Conservation (phyloP, 2,888 invertebrate genomes). For the Cantharis rufa region DNA sequence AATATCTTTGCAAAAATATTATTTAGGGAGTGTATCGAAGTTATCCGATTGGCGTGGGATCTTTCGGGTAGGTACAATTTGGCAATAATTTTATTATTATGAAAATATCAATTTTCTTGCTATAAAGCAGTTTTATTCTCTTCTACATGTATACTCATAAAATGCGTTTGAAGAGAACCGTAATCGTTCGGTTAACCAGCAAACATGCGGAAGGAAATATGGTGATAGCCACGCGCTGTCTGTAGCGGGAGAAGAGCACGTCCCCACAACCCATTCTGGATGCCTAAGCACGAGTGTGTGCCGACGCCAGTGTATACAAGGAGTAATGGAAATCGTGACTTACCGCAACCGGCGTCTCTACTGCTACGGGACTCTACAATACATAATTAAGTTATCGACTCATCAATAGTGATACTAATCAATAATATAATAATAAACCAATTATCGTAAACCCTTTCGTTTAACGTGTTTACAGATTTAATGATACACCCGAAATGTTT, state of each 20-base stretch:
- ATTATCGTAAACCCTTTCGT: slow-evolving; percentile 19
- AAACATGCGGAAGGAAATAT: slow-evolving; percentile 41
- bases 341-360: slow-evolving; percentile 36
- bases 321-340: slow-evolving; percentile 53
- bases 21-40: background rate
- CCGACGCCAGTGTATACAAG: slow-evolving; percentile 49
- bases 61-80: slow-evolving; percentile 36
- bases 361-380: slow-evolving; percentile 37
- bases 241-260: slow-evolving; percentile 42
- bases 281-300: slow-evolving; percentile 45
- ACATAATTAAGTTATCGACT: slow-evolving; percentile 43
- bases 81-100: slow-evolving; percentile 43
- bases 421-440: slow-evolving; percentile 32
- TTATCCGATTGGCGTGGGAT: background rate
- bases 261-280: slow-evolving; percentile 43
- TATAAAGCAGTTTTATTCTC: slow-evolving; percentile 48
- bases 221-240: slow-evolving; percentile 35
- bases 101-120: slow-evolving; percentile 48
- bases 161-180: slow-evolving; percentile 44
- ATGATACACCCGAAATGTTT: background rate
- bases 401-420: slow-evolving; percentile 29
- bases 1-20: background rate
- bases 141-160: slow-evolving; percentile 43
- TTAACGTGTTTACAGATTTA: background rate
- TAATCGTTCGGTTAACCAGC: slow-evolving; percentile 45